Percentiles rank a stretch among this genome's conserved stretches.
Conservation (phyloP, 64 coral and sea anemone genomes). For the Montipora sp. region DNA sequence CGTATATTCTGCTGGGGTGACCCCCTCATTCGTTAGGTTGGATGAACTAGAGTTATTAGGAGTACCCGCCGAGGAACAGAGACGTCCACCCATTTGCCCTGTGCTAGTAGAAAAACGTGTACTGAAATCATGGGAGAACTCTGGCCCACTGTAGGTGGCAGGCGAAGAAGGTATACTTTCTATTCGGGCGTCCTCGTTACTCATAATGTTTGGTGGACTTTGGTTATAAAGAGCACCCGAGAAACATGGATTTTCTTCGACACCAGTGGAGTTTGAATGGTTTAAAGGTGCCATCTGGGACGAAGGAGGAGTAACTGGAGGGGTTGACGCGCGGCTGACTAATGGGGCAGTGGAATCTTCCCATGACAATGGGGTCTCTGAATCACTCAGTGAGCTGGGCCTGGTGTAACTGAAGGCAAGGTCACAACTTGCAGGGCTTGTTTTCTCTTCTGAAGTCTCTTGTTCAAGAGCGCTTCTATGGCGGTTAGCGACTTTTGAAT, state of each 20-base stretch:
- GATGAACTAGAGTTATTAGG: not conserved
- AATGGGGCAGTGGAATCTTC: not conserved
- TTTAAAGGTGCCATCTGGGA: constrained; percentile 6
- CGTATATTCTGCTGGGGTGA: not conserved
- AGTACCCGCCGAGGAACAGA: not conserved
- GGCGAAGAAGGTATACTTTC: not conserved
- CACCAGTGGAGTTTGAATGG: not conserved
- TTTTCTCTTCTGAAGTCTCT: constrained; percentile 7
- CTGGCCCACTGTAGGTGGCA: not conserved
- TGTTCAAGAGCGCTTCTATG: constrained; percentile 1
- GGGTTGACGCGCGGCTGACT: not conserved
- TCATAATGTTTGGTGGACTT: not conserved
- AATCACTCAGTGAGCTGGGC: not conserved
- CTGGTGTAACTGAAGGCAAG: constrained; percentile 1
- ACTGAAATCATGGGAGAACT: not conserved
- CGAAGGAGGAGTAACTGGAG: constrained; percentile 5
- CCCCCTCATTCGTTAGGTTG: not conserved
- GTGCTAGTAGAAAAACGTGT: not conserved
- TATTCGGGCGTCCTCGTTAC: not conserved
- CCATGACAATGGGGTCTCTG: constrained; percentile 1
- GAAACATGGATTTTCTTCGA: not conserved
- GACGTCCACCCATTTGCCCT: not conserved
- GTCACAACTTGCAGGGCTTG: not conserved
- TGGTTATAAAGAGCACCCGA: not conserved
- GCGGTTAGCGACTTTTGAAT: not conserved